Evolutionary conservation across 2,113 vertebrate genomes (phyloP).

Genomic region (Heterotilapia buettikoferi): DNA sequence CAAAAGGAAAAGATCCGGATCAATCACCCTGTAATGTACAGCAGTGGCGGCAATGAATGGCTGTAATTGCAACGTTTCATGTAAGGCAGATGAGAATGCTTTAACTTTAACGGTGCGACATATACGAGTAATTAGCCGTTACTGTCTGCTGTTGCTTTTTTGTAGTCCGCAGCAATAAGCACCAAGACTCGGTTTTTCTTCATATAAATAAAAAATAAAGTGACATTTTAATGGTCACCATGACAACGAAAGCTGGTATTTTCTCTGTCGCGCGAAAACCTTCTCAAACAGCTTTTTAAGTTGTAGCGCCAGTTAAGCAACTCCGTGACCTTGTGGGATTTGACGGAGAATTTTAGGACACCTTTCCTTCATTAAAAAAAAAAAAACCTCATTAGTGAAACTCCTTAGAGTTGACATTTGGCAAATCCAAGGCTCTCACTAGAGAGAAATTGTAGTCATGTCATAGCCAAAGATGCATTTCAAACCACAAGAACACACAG

Average conservation of each 20-base stretch:
- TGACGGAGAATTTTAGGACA: background rate
- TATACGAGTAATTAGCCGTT: background rate
- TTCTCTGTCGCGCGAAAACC: background rate
- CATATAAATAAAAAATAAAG: background rate
- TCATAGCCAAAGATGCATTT: background rate
- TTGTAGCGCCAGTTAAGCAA: background rate
- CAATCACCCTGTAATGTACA: background rate
- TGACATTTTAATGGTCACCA: background rate
- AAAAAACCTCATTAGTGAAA: background rate
- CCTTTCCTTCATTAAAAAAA: background rate
- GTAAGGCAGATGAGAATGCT: background rate
- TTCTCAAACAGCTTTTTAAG: background rate
- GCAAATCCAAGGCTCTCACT: background rate
- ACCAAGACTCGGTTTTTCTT: background rate
- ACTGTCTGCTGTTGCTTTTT: conserved; percentile 1
- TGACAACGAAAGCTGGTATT: background rate
- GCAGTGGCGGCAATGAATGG: background rate
- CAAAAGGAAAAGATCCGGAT: background rate
- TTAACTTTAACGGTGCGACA: conserved; percentile 21
- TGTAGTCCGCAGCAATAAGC: background rate
- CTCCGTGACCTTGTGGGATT: background rate
- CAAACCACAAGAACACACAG: background rate
- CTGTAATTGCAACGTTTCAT: background rate
- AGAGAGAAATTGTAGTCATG: background rate
- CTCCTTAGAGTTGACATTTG: background rate